phyloP scores from a whole-genome alignment of 2,888 invertebrate genomes.

The Margaritifera margaritifera region DNA sequence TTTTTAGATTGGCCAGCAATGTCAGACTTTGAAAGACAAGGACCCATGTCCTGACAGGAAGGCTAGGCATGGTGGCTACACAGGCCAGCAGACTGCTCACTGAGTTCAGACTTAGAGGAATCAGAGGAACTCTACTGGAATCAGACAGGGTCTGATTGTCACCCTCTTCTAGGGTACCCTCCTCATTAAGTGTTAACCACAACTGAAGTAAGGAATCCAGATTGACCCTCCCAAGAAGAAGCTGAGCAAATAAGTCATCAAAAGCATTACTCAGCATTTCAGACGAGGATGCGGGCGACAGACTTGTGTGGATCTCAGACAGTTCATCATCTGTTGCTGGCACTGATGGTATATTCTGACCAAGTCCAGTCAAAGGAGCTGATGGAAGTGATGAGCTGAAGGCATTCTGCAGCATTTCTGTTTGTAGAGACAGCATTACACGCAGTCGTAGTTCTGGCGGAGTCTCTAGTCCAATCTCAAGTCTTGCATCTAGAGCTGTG shows the following conservation, averaged over 20 bases:
- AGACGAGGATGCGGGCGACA: constrained; percentile 39
- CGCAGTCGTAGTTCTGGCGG: constrained; percentile 83
- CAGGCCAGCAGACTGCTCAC: constrained; percentile 81
- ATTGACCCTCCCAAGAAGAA: constrained; percentile 81
- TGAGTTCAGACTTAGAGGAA: constrained; percentile 78
- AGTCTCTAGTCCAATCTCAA: constrained; percentile 86
- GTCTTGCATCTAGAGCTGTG: constrained; percentile 83
- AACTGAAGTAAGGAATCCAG: constrained; percentile 88
- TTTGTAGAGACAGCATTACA: constrained; percentile 81
- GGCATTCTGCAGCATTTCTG: constrained; percentile 78
- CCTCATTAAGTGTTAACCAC: constrained; percentile 89
- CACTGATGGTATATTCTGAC: constrained; percentile 21
- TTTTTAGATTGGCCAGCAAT: constrained; percentile 80
- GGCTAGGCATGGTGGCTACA: constrained; percentile 80
- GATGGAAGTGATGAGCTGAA: constrained; percentile 73
- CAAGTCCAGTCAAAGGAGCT: constrained; percentile 33
- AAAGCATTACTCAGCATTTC: constrained; percentile 82
- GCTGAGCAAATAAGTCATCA: constrained; percentile 79
- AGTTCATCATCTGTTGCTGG: constrained; percentile 63
- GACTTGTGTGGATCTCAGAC: constrained; percentile 36
- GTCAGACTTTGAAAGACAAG: constrained; percentile 84
- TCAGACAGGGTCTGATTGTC: constrained; percentile 58
- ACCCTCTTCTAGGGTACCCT: constrained; percentile 60
- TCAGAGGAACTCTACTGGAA: constrained; percentile 75
- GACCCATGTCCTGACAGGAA: constrained; percentile 86